Conservation (phyloP, 1,140 invertebrate species). For the Tetramorium parvispinum region DNA sequence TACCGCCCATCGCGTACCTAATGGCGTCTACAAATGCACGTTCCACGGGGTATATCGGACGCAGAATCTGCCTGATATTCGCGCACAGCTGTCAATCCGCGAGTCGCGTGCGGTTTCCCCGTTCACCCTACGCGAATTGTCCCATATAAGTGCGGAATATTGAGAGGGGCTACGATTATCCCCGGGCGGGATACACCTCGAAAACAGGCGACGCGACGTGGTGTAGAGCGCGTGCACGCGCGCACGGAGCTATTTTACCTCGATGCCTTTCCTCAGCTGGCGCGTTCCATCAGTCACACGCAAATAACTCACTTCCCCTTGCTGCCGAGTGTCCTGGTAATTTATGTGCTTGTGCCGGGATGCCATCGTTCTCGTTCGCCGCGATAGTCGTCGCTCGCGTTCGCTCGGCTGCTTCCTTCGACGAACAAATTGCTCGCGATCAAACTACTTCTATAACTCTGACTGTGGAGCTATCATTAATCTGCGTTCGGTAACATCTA, state of each 20-base stretch:
- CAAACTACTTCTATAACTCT: constrained; percentile 34
- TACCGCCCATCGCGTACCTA: constrained; percentile 17
- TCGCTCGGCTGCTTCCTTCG: constrained; percentile 39
- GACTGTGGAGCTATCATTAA: constrained; percentile 20
- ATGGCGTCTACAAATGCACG: background rate
- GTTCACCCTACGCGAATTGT: background rate
- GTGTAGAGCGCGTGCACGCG: constrained; percentile 28
- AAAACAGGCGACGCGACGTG: constrained; percentile 2
- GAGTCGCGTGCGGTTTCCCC: constrained; percentile 27
- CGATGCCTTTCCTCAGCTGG: constrained; percentile 83
- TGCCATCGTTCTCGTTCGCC: constrained; percentile 78
- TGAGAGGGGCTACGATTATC: constrained; percentile 52
- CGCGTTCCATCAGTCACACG: constrained; percentile 85
- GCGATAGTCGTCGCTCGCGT: constrained; percentile 65
- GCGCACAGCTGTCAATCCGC: constrained; percentile 23
- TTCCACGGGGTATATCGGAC: background rate
- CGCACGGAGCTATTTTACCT: constrained; percentile 75
- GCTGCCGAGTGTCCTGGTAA: constrained; percentile 79
- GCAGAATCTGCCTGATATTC: constrained; percentile 15
- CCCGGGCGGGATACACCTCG: constrained; percentile 32
- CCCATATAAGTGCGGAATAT: background rate
- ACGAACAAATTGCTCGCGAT: constrained; percentile 55
- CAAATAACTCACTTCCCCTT: constrained; percentile 85
- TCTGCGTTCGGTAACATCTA: constrained; percentile 44
- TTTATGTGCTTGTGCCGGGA: constrained; percentile 80